Base-by-base conservation (phyloP, 1,140 invertebrate genomes). In the Pseudomyrmex concolor region DNA sequence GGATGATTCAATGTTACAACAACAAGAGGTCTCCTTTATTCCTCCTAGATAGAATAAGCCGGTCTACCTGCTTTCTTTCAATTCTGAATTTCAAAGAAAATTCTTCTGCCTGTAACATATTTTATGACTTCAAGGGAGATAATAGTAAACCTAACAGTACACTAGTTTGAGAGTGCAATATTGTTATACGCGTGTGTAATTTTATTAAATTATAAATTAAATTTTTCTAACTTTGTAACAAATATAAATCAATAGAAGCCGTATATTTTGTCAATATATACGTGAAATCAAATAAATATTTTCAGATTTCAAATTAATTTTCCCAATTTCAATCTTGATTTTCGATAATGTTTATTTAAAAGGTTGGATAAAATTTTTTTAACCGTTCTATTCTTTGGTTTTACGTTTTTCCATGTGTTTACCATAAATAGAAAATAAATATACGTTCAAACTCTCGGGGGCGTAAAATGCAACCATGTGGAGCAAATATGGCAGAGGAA, bases 51-150 rank as follows among this genome's bases (percentile, higher is more conserved):
- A 48, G n/a, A 87, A 81, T 51, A 34, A 34, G 5, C 34, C 67
- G 70, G 62, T 51, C 71, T 82, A 92, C 91, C 91, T 92, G 89
- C 68, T 74, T 78, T 78, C 43, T 60, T 2, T 10, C 74, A 60
- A 71, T 15, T 13, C 63, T 55, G 22, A 54, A 55, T 50, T 67
- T 17, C 1, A 76, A 68, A 77, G 34, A 64, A 55, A 5, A 13
- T 51, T 25, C 57, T 13, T 51, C 25, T 22, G 5, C 45, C 10
- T 25, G 19, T 17, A 10, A 59, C n/a, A 8, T 57, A n/a, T 57
- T 57, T 57, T 57, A 57, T n/a, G 15, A 57, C 55, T 57, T 57
- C 15, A n/a, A 17, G 34, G 19, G 25, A 51, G 25, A 70, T 70
- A 51, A 70, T 25, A 2, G 9, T 8, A 8, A 34, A 55, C 2